A percentile compares a stretch with the other conserved stretches of the same genome.
Conservation (phyloP, 2,888 invertebrate genomes). For the Coenonympha glycerion region DNA sequence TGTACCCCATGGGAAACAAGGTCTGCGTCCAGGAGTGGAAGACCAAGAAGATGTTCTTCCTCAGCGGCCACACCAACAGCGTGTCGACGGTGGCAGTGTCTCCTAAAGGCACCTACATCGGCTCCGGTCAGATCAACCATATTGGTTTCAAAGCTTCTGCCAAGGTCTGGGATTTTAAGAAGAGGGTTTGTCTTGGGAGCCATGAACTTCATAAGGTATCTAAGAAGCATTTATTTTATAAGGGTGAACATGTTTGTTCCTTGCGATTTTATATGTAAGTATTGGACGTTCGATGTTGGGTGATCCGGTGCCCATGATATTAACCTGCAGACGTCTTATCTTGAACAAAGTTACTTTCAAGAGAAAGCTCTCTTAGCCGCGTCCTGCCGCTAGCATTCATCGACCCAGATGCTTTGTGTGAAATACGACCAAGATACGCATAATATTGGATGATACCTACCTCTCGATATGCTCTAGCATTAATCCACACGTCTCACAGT, state of each 20-base stretch:
- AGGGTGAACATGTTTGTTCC: not conserved
- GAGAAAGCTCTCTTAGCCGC: too few species aligned
- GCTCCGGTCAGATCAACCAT: conserved; percentile 93
- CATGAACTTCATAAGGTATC: conserved; percentile 88
- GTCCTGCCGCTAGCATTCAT: too few species aligned
- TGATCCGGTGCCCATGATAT: too few species aligned
- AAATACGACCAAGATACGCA: too few species aligned
- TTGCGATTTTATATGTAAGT: too few species aligned
- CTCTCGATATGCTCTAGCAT: too few species aligned
- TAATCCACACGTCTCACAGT: too few species aligned
- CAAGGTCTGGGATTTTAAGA: conserved; percentile 90
- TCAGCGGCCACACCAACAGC: conserved; percentile 86
- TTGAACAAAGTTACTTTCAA: too few species aligned
- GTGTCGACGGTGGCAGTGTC: conserved; percentile 87
- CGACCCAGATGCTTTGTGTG: too few species aligned
- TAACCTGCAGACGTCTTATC: too few species aligned
- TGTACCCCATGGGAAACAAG: conserved; percentile 88
- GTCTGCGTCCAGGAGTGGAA: conserved; percentile 82
- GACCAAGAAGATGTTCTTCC: conserved; percentile 82
- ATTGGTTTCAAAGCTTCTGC: conserved; percentile 92
- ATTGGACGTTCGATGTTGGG: not conserved
- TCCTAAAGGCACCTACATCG: conserved; percentile 82
- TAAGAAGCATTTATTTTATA: not conserved
- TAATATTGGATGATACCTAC: too few species aligned
- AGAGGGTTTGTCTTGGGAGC: conserved; percentile 76